A percentile compares a stretch with the other conserved stretches of the same genome.
These are phyloP conservation scores for Bovichtus diacanthus DNA, from an alignment of 2,797 vertebrate genomes.

Conservation along the genomic window DNA sequence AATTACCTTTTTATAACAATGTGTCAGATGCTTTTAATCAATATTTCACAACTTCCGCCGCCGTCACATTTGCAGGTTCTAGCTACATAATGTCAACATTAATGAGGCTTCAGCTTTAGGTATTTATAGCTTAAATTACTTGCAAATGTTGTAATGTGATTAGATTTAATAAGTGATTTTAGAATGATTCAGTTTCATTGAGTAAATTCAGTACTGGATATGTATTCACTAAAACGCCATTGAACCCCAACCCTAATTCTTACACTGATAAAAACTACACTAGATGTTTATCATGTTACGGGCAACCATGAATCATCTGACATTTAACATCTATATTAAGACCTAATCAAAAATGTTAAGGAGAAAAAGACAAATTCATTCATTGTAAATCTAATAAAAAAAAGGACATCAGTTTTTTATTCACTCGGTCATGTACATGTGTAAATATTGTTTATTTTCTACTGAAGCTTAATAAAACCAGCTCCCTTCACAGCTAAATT, in stretches of 20 bases:
- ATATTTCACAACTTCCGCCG: conserved; percentile 4
- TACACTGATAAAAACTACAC: background rate
- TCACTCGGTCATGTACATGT: background rate
- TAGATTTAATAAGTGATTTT: background rate
- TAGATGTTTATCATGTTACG: background rate
- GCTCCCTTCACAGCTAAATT: background rate
- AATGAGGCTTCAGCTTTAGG: background rate
- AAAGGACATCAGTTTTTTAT: background rate
- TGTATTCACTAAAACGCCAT: background rate
- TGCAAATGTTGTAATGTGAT: background rate
- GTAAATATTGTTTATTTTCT: background rate
- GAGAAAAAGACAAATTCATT: background rate
- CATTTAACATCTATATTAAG: background rate
- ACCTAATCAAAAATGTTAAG: background rate
- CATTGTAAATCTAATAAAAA: background rate
- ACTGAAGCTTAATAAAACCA: background rate
- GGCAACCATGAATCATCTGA: background rate
- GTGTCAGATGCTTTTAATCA: background rate
- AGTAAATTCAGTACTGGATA: background rate
- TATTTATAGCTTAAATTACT: background rate
- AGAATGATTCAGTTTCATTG: background rate
- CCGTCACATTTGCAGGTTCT: background rate
- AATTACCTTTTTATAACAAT: background rate
- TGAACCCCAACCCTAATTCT: background rate
- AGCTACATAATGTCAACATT: background rate